These are phyloP conservation scores for Spodoptera littoralis DNA, from an alignment of 2,888 invertebrate species.

Conservation along the genomic window DNA sequence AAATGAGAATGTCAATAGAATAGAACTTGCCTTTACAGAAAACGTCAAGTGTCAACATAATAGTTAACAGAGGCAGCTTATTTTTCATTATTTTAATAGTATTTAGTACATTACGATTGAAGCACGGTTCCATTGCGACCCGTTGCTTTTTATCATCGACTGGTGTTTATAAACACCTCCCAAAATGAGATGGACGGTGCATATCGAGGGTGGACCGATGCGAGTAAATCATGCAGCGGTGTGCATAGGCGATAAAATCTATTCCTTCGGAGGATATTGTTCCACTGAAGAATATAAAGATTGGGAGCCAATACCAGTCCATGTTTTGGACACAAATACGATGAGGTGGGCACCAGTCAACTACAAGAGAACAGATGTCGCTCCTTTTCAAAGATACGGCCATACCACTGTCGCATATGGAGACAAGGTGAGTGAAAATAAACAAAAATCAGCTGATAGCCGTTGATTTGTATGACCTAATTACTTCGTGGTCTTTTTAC, in stretches of 20 bases:
- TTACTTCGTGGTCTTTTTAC: neutral
- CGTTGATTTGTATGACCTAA: neutral
- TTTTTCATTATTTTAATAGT: constrained; percentile 3
- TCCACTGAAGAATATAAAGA: constrained; percentile 94
- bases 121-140: constrained; percentile 22
- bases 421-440: constrained; percentile 85
- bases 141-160: constrained; percentile 13
- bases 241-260: constrained; percentile 93
- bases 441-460: neutral
- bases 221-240: constrained; percentile 98
- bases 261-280: constrained; percentile 97
- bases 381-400: constrained; percentile 96
- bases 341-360: constrained; percentile 89
- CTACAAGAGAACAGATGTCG: constrained; percentile 85
- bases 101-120: constrained; percentile 1
- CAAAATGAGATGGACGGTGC: constrained; percentile 94
- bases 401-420: constrained; percentile 96
- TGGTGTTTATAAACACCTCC: constrained; percentile 37
- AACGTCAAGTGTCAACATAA: constrained; percentile 27
- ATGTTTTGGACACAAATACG: constrained; percentile 93
- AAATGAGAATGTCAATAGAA: constrained; percentile 23
- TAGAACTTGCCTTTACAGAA: constrained; percentile 5
- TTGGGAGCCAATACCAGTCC: constrained; percentile 95
- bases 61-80: neutral
- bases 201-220: constrained; percentile 96